Evolutionary conservation across 2,113 vertebrate genomes (phyloP).

Genomic region (Sceloporus undulatus): DNA sequence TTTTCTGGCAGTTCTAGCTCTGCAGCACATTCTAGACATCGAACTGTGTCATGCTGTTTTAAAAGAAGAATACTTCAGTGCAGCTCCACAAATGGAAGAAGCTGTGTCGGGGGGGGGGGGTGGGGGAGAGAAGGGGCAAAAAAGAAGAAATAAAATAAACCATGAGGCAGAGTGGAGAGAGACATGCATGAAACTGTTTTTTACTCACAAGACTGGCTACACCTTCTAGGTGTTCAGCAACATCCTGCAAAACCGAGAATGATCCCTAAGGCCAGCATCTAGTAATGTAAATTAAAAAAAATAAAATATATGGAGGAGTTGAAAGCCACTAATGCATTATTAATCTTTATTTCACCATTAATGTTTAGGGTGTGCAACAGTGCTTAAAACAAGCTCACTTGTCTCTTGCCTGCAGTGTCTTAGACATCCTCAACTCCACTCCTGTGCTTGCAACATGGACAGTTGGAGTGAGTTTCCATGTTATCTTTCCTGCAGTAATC

Average conservation of each 20-base stretch:
- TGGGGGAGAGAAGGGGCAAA: neutral
- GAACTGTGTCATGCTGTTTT: conserved; percentile 71
- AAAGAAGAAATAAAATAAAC: neutral
- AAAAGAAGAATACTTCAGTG: conserved; percentile 63
- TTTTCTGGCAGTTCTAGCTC: conserved; percentile 66
- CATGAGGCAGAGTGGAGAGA: conserved; percentile 63
- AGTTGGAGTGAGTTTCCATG: neutral
- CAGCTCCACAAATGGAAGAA: conserved; percentile 67
- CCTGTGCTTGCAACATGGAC: neutral
- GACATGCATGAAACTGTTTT: conserved; percentile 40
- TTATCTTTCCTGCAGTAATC: neutral
- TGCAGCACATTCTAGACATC: conserved; percentile 64
- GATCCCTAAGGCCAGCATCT: conserved; percentile 39
- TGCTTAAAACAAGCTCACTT: neutral
- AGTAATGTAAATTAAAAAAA: neutral
- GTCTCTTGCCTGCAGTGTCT: neutral
- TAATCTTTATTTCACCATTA: neutral
- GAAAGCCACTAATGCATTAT: neutral
- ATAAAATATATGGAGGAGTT: neutral
- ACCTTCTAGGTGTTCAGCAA: neutral
- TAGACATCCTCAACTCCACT: neutral
- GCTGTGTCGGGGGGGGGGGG: conserved; percentile 57
- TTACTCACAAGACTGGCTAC: neutral
- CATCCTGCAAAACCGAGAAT: neutral
- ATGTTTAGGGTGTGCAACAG: neutral